phyloP scores from a whole-genome alignment of 2,797 vertebrate genomes.

The Brachyrhaphis roseni region DNA sequence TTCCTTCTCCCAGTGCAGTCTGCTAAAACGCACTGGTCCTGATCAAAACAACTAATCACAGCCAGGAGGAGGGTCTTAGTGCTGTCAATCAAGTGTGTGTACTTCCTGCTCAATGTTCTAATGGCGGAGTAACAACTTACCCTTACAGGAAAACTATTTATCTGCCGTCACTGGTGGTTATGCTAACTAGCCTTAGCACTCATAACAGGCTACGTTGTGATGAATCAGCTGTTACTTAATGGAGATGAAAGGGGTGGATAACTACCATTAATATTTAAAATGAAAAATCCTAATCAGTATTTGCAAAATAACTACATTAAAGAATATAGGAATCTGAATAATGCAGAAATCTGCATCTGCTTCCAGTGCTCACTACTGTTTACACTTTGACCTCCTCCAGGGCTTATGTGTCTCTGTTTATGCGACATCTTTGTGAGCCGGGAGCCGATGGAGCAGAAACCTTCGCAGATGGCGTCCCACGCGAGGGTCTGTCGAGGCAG shows the following conservation, averaged over 20 bases:
- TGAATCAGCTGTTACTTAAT: too few relatives aligned
- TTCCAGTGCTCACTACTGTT: background rate
- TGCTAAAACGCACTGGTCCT: too few relatives aligned
- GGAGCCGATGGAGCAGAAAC: slow-evolving; percentile 98
- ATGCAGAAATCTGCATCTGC: background rate
- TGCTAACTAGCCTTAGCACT: too few relatives aligned
- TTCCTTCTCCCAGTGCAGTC: too few relatives aligned
- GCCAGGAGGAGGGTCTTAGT: too few relatives aligned
- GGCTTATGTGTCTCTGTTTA: slow-evolving; percentile 97
- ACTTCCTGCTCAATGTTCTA: too few relatives aligned
- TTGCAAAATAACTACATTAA: background rate
- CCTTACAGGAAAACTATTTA: too few relatives aligned
- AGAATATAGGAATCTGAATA: background rate
- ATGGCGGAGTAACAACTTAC: too few relatives aligned
- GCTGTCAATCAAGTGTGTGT: too few relatives aligned
- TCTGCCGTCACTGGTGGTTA: too few relatives aligned
- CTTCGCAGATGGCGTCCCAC: slow-evolving; percentile 95
- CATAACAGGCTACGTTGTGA: too few relatives aligned
- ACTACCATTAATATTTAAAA: background rate
- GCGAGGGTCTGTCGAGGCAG: slow-evolving; percentile 95
- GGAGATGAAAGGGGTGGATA: background rate
- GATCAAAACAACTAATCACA: too few relatives aligned
- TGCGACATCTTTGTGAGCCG: slow-evolving; percentile 97
- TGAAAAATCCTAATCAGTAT: background rate
- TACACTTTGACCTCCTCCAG: slow-evolving; percentile 62